phyloP scores from a whole-genome alignment of 2,797 vertebrate species.

The Xiphorhynchus erythropygius region DNA sequence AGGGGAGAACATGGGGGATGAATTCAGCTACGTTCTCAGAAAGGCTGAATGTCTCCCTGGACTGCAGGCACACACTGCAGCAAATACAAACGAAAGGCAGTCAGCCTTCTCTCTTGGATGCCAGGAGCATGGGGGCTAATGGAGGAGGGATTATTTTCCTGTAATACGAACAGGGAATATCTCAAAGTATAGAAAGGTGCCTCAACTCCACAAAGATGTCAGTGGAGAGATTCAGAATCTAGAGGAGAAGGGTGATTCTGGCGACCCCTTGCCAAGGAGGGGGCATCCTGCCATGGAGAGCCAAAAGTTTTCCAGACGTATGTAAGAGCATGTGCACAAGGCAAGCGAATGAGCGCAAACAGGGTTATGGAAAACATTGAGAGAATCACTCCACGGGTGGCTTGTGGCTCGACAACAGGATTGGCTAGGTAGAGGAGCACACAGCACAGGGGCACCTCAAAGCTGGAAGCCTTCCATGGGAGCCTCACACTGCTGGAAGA shows the following conservation, averaged over 20 bases:
- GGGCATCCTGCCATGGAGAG: slow-evolving; percentile 76
- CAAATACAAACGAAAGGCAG: slow-evolving; percentile 65
- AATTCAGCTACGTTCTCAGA: slow-evolving; percentile 58
- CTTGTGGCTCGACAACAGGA: slow-evolving; percentile 78
- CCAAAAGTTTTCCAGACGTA: slow-evolving; percentile 80
- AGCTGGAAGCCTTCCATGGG: slow-evolving; percentile 99
- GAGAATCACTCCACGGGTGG: slow-evolving; percentile 78
- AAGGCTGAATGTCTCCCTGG: slow-evolving; percentile 70
- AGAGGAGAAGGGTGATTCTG: slow-evolving; percentile 70
- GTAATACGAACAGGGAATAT: slow-evolving; percentile 59
- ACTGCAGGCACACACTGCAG: slow-evolving; percentile 67
- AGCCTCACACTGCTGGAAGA: slow-evolving; percentile 97
- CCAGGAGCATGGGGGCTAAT: slow-evolving; percentile 49
- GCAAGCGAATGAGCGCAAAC: slow-evolving; percentile 83
- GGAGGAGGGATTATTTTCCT: slow-evolving; percentile 60
- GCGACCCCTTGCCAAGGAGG: slow-evolving; percentile 71
- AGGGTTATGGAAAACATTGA: slow-evolving; percentile 80
- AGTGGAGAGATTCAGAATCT: slow-evolving; percentile 73
- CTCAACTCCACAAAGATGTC: slow-evolving; percentile 63
- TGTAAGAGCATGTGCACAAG: slow-evolving; percentile 81
- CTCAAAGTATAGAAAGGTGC: slow-evolving; percentile 70
- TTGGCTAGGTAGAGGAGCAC: slow-evolving; percentile 68
- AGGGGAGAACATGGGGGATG: slow-evolving; percentile 57
- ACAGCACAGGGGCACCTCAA: slow-evolving; percentile 76
- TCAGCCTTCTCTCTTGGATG: slow-evolving; percentile 56